Evolutionary conservation across 2,113 vertebrate species (phyloP).

Genomic region (Mormyrus iriodes): DNA sequence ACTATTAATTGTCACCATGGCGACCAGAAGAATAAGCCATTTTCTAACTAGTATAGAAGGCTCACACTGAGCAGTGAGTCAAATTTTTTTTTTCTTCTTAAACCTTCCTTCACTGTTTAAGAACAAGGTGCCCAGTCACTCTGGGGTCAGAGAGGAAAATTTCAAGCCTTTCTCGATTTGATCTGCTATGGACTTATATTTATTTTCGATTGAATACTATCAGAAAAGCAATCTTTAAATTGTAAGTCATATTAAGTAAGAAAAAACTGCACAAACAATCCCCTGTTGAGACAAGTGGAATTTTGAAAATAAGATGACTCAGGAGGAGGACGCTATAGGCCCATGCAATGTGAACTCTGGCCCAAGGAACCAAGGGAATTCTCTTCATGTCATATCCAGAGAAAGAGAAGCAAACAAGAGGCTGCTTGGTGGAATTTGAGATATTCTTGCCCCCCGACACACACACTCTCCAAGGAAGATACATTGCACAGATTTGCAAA

Average conservation of each 20-base stretch:
- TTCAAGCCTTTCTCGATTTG: slow-evolving; percentile 69
- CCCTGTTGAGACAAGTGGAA: slow-evolving; percentile 59
- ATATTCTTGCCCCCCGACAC: slow-evolving; percentile 53
- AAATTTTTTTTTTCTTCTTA: slow-evolving; percentile 55
- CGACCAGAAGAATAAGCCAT: slow-evolving; percentile 95
- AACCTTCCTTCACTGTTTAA: slow-evolving; percentile 73
- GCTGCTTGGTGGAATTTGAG: slow-evolving; percentile 72
- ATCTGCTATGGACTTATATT: slow-evolving; percentile 53
- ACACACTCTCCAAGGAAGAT: slow-evolving; percentile 20
- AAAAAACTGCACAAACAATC: slow-evolving; percentile 38
- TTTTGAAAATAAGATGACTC: slow-evolving; percentile 62
- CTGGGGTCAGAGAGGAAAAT: slow-evolving; percentile 77
- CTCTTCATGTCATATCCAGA: slow-evolving; percentile 73
- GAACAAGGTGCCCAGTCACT: slow-evolving; percentile 82
- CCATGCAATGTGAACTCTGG: slow-evolving; percentile 72
- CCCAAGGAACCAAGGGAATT: slow-evolving; percentile 82
- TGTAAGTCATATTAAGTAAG: slow-evolving; percentile 34
- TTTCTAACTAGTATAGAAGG: slow-evolving; percentile 89
- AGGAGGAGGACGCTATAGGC: slow-evolving; percentile 62
- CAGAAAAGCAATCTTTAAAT: slow-evolving; percentile 40
- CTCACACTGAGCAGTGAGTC: slow-evolving; percentile 79
- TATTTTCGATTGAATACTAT: slow-evolving; percentile 51
- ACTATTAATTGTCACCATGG: slow-evolving; percentile 96
- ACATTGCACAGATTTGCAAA: slow-evolving; percentile 36
- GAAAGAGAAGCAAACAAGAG: slow-evolving; percentile 61